Percentiles rank a stretch among this genome's conserved stretches.
phyloP scores from a whole-genome alignment of 2,113 vertebrate genomes.

The Tauraco erythrolophus region DNA sequence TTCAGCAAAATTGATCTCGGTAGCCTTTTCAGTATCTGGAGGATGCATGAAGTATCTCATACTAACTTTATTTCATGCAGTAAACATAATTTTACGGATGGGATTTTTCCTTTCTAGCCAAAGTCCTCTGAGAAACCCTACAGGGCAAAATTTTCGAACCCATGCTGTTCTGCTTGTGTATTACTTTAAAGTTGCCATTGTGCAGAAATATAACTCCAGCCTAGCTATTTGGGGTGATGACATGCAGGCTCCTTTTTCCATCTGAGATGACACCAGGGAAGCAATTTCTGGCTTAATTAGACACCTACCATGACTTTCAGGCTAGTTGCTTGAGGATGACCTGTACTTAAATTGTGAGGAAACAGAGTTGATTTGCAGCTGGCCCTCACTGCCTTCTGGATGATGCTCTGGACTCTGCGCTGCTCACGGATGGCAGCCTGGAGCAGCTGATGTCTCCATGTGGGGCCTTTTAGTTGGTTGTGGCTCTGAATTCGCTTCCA shows the following conservation, averaged over 20 bases:
- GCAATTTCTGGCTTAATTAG: slow-evolving; percentile 72
- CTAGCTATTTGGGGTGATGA: slow-evolving; percentile 15
- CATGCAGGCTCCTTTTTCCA: slow-evolving; percentile 56
- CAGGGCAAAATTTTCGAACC: slow-evolving; percentile 37
- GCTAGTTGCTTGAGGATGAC: slow-evolving; percentile 39
- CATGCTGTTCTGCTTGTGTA: slow-evolving; percentile 14
- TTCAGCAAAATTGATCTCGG: not conserved
- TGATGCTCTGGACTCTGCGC: not conserved
- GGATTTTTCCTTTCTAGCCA: not conserved
- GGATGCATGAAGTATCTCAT: not conserved
- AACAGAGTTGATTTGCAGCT: slow-evolving; percentile 61
- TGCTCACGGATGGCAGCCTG: slow-evolving; percentile 8
- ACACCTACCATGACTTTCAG: slow-evolving; percentile 34
- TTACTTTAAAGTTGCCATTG: slow-evolving; percentile 18
- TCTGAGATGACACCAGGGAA: slow-evolving; percentile 41
- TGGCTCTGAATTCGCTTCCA: slow-evolving; percentile 6
- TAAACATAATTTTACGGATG: slow-evolving; percentile 7
- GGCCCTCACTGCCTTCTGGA: slow-evolving; percentile 52
- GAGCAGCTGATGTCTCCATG: not conserved
- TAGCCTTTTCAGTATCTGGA: not conserved
- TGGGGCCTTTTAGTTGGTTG: slow-evolving; percentile 1
- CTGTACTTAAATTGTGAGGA: slow-evolving; percentile 65
- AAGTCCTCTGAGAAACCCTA: slow-evolving; percentile 27
- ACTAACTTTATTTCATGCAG: slow-evolving; percentile 29
- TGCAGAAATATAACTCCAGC: slow-evolving; percentile 3